Evolutionary conservation across 2,888 invertebrate species (phyloP).

Genomic region (Metallyticus violacea): DNA sequence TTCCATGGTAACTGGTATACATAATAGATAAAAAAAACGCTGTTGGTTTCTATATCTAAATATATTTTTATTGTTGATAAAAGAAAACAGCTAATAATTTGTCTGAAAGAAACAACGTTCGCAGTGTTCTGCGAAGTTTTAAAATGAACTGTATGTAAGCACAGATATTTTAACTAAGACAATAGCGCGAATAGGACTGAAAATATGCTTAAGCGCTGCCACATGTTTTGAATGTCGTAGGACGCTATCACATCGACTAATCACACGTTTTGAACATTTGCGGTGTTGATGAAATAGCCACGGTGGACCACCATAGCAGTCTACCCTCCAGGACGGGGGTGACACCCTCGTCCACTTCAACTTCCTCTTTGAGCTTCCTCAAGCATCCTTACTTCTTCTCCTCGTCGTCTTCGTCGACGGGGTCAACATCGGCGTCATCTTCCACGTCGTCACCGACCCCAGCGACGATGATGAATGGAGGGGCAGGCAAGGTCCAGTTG

Average conservation of each 20-base stretch:
- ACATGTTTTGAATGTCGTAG: no score
- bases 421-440: neutral
- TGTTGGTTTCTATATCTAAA: no score
- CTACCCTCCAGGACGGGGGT: neutral
- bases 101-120: no score
- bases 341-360: neutral
- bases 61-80: no score
- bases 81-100: no score
- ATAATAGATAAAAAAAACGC: no score
- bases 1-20: no score
- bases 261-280: neutral
- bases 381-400: constrained; percentile 15
- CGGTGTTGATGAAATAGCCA: neutral
- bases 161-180: no score
- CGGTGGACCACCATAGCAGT: neutral
- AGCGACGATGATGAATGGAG: neutral
- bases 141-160: no score
- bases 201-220: neutral
- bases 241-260: neutral
- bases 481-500: constrained; percentile 46
- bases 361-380: neutral
- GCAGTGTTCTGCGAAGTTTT: no score
- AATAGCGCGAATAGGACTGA: no score
- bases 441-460: neutral
- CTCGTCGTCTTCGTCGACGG: neutral